Evolutionary conservation across 53 echinoderm and acorn worm genomes (phyloP).

Genomic region (Holothuria scabra): DNA sequence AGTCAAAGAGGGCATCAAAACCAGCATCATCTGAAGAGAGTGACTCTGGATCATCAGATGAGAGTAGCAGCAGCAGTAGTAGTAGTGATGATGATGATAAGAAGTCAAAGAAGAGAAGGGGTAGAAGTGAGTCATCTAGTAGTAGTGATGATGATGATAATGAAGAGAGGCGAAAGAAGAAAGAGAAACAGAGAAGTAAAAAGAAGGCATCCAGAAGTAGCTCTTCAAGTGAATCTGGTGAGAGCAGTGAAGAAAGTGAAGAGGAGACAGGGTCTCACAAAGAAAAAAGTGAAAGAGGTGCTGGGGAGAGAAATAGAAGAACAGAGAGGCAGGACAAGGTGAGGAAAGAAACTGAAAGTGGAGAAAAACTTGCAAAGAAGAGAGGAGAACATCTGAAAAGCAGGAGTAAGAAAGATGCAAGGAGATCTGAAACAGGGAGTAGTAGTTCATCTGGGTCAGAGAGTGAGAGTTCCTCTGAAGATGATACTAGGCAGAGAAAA

Average conservation of each 20-base stretch:
- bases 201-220: not conserved
- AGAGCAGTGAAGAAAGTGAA: not conserved
- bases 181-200: constrained; percentile 8
- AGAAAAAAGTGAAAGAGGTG: not conserved
- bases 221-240: not conserved
- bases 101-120: not conserved
- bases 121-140: not conserved
- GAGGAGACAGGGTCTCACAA: not conserved
- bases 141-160: constrained; percentile 25
- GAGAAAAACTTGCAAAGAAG: not conserved
- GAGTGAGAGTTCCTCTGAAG: constrained; percentile 15
- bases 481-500: no score
- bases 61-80: constrained; percentile 17
- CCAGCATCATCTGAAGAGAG: constrained; percentile 14
- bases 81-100: constrained; percentile 4
- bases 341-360: not conserved
- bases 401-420: not conserved
- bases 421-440: constrained; percentile 37
- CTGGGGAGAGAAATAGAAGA: constrained; percentile 17
- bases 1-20: constrained; percentile 18
- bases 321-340: no score
- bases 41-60: not conserved
- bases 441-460: constrained; percentile 17
- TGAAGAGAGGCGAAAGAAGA: not conserved
- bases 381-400: not conserved